Evolutionary conservation across 2,797 vertebrate species (phyloP), one percentile per base, ranked within the genome.

Genomic region (Sebastes variabilis): DNA sequence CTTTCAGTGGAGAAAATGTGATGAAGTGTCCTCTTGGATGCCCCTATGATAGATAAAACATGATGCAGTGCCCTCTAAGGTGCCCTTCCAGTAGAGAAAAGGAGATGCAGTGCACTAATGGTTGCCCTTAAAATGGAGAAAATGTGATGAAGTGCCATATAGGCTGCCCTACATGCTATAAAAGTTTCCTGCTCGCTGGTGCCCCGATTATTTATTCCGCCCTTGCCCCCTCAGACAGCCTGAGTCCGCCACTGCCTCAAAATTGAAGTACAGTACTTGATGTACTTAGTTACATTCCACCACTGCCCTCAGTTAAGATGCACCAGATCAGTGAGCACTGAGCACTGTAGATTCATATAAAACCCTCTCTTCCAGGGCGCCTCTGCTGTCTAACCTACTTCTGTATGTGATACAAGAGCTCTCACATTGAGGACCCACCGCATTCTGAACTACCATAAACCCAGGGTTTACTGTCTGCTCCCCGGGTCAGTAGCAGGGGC

Each of bases 401-500:
- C 75, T 89, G 67, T 16, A 75, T 61, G 69, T 72, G 78, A 86
- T 38, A 85, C 79, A 87, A 86, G 86, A 78, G 67, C 72, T 84
- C 80, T 90, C 86, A 83, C 87, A 91, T 76, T 46, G 66, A 86
- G 64, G 93, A 93, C 90, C 90, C 86, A 92, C 88, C 83, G 4
- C 91, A 88, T 85, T 84, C 72, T 88, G 76, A 93, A 93, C 89
- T 84, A 74, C 86, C 82, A 92, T 92, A 88, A 93, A 95, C 72
- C 81, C 74, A 11, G 85, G 72, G 71, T 92, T 92, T 93, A 89
- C 85, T 85, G 89, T 92, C 91, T 86, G 78, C 81, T 92, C 80
- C 81, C 66, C 64, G 84, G 92, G 93, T 94, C 95, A 91, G 93
- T 92, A 93, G 95, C 94, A 88, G 88, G 83, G 6, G 81, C 93